A percentile compares a stretch with the other conserved stretches of the same genome.
phyloP scores from a whole-genome alignment of 2,113 vertebrate species.

The Nyctibius bracteatus region DNA sequence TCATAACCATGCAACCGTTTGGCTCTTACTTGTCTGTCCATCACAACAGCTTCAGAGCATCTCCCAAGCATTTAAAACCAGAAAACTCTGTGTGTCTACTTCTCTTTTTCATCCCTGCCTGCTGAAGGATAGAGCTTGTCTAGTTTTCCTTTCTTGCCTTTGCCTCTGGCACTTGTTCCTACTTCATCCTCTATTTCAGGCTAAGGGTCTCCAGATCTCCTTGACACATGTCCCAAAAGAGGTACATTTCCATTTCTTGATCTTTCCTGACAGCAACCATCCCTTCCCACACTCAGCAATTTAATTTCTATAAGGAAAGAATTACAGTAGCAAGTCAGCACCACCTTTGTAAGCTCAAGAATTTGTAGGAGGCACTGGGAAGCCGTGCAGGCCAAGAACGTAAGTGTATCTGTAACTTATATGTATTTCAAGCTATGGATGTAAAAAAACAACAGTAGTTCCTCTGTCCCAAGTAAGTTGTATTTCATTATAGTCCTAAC shows the following conservation, averaged over 20 bases:
- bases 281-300: not conserved
- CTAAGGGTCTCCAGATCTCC: not conserved
- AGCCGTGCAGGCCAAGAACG: not conserved
- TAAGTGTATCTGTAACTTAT: not conserved
- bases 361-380: not conserved
- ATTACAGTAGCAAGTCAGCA: not conserved
- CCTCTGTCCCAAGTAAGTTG: not conserved
- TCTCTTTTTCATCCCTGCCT: not conserved
- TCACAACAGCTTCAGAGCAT: not conserved
- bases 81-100: not conserved
- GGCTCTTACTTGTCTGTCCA: not conserved
- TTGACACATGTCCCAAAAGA: not conserved
- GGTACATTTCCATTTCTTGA: not conserved
- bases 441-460: not conserved
- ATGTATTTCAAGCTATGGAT: not conserved
- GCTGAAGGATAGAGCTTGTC: not conserved
- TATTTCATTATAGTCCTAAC: not conserved
- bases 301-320: not conserved
- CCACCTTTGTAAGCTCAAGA: not conserved
- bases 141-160: not conserved
- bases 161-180: slow-evolving; percentile 20
- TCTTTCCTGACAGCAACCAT: not conserved
- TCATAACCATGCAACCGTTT: not conserved
- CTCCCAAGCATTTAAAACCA: not conserved
- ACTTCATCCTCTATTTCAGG: not conserved